Evolutionary conservation across 2,797 vertebrate species (phyloP).

Genomic region (Fringilla coelebs): DNA sequence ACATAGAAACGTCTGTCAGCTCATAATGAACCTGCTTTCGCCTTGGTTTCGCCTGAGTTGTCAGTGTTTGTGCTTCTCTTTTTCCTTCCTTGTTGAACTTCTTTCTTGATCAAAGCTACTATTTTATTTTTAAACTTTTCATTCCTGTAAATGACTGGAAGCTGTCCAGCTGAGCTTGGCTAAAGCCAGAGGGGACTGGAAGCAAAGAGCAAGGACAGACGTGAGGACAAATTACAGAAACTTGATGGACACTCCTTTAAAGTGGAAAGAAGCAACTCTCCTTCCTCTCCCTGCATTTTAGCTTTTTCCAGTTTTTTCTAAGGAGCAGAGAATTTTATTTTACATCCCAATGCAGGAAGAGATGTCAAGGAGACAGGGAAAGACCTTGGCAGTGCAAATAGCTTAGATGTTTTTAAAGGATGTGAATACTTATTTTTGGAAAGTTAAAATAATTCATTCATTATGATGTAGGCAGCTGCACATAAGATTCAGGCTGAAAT

Average conservation of each 20-base stretch:
- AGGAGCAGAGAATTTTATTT: not conserved
- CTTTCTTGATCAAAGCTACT: slow-evolving; percentile 31
- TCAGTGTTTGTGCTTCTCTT: slow-evolving; percentile 13
- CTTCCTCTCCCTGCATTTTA: slow-evolving; percentile 15
- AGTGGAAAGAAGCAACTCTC: not conserved
- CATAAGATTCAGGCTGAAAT: not conserved
- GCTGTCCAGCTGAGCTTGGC: slow-evolving; percentile 1
- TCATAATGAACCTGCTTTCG: slow-evolving; percentile 6
- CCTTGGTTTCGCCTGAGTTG: not conserved
- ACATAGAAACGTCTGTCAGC: not conserved
- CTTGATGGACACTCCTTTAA: not conserved
- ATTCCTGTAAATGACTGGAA: slow-evolving; percentile 59
- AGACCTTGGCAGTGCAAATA: slow-evolving; percentile 20
- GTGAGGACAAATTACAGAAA: not conserved
- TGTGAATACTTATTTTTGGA: slow-evolving; percentile 40
- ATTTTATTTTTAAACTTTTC: slow-evolving; percentile 51
- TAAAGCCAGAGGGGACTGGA: slow-evolving; percentile 18
- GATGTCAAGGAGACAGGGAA: slow-evolving; percentile 38
- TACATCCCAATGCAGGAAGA: slow-evolving; percentile 28
- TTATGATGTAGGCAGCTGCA: not conserved
- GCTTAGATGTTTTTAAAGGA: slow-evolving; percentile 52
- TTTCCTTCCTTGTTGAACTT: not conserved
- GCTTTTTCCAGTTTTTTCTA: not conserved
- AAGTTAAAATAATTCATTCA: slow-evolving; percentile 9
- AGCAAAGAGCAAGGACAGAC: slow-evolving; percentile 9